Base-by-base conservation (phyloP, 2,113 vertebrate genomes). In the Meriones unguiculatus region DNA sequence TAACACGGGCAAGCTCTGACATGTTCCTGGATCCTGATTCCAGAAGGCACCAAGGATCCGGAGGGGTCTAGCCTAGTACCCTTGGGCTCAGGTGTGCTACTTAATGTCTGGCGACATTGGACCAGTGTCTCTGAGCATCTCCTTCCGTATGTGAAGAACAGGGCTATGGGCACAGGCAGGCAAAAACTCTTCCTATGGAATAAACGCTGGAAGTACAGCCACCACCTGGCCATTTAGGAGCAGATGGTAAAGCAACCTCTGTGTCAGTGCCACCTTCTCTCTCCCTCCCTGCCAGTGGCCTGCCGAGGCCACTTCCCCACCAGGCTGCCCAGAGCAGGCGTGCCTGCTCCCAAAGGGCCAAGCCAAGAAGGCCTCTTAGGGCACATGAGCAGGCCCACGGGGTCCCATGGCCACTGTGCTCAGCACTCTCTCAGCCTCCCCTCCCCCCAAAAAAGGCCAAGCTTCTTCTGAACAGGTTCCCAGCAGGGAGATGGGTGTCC, bases 171-270 rank as follows among this genome's bases (percentile, higher is more conserved):
- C 18, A 41, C 57, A 41, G 57, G n/a, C 57, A 64, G 57, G 20
- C 3, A 14, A 17, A 57, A 70, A 54, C 2, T 4, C 22, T 14
- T 3, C 11, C 30, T 18, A 0, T 1, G 1, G 90, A 20, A 59
- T 0, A n/a, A 72, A 67, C 5, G 7, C 85, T 28, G 81, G n/a
- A 41, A 84, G 28, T 15, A 35, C 32, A 67, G 30, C 18, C 65
- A 70, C 46, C 25, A 46, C 62, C 64, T n/a, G 41, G 10, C 0
- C 17, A 69, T 69, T 69, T 35, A 50, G 38, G 64, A 69, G 38
- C 5, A 41, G 64, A 69, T 14, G 70, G 62, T 28, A 5, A 12
- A 30, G 76, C 38, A 82, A 59, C 17, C 3, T 30, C 7, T 17
- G 24, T 7, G 4, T 24, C 18, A 7, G 54, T 17, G 18, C 25